These are phyloP conservation scores for Chamaetylas fuelleborni DNA, from an alignment of 2,113 vertebrate species.

Conservation along the genomic window DNA sequence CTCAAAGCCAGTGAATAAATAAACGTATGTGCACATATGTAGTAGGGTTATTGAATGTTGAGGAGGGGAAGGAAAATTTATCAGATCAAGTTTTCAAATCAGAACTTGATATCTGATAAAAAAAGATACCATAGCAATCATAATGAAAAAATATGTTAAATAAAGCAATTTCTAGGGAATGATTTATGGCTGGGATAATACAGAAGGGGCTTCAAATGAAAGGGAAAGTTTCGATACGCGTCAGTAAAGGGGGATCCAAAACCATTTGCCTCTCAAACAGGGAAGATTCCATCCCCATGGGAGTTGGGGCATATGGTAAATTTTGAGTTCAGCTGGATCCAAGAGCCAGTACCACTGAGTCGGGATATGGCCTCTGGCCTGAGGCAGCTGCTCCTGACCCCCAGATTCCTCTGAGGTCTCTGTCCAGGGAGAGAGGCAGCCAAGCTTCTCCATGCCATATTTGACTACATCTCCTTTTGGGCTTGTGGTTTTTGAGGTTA, in stretches of 20 bases:
- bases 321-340: neutral
- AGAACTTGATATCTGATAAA: neutral
- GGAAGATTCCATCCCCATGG: neutral
- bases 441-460: neutral
- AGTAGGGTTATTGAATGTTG: neutral
- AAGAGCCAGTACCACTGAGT: neutral
- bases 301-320: neutral
- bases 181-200: neutral
- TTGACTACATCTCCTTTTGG: neutral
- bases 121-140: neutral
- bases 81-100: neutral
- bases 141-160: neutral
- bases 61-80: neutral
- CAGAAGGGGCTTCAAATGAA: neutral
- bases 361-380: fast-evolving
- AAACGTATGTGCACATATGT: neutral
- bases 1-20: neutral
- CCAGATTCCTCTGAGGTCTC: neutral
- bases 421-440: neutral
- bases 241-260: neutral
- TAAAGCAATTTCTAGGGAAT: neutral
- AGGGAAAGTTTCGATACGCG: neutral
- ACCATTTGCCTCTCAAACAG: neutral
- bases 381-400: neutral
- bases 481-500: neutral